phyloP scores from a whole-genome alignment of 2,888 invertebrate genomes.

The Brenthis ino region DNA sequence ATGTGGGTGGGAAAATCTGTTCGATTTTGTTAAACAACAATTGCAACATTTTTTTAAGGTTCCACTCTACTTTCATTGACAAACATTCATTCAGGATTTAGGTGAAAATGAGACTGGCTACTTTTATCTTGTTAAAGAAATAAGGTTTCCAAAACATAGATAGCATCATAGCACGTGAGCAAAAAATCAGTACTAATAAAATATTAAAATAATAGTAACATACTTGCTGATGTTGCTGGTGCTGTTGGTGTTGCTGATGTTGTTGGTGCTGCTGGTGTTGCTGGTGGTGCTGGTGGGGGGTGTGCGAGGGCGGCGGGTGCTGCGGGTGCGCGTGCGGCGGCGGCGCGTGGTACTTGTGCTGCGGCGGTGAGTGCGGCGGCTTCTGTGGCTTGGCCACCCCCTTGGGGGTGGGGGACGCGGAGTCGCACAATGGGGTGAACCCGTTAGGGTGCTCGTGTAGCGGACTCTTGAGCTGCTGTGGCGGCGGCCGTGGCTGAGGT shows the following conservation, averaged over 20 bases:
- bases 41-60: no score
- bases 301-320: conserved; percentile 47
- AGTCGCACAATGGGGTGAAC: conserved; percentile 83
- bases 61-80: no score
- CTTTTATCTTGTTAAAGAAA: no score
- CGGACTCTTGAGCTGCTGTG: conserved; percentile 81
- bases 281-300: conserved; percentile 52
- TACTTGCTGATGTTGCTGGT: conserved; percentile 51
- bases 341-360: conserved; percentile 77
- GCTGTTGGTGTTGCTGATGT: conserved; percentile 48
- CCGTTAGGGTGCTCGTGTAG: conserved; percentile 78
- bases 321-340: conserved; percentile 57
- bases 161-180: no score
- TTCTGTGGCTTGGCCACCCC: conserved; percentile 64
- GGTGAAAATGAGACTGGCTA: no score
- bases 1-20: no score
- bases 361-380: conserved; percentile 76
- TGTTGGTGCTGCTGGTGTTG: conserved; percentile 60
- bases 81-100: no score
- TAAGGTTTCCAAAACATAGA: no score
- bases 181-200: neutral
- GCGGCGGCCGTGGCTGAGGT: conserved; percentile 61
- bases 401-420: conserved; percentile 80
- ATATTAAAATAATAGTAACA: conserved; percentile 28
- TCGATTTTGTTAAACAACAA: no score